A percentile compares a stretch with the other conserved stretches of the same genome.
These are phyloP conservation scores for Phalacrocorax aristotelis DNA, from an alignment of 2,113 vertebrate genomes.

Conservation along the genomic window DNA sequence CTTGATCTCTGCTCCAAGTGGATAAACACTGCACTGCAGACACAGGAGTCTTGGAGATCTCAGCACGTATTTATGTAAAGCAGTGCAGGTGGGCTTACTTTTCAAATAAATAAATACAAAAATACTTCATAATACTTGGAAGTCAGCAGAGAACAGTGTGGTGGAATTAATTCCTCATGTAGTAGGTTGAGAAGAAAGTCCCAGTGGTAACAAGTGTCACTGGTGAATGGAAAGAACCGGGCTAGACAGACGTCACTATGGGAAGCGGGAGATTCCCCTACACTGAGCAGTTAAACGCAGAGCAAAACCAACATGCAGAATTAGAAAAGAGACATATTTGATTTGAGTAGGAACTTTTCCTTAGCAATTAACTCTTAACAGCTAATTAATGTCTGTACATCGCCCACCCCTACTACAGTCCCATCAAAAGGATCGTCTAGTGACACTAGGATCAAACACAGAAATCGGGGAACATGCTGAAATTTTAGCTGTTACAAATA, in stretches of 20 bases:
- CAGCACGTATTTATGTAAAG: not conserved
- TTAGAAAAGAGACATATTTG: not conserved
- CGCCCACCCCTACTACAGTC: not conserved
- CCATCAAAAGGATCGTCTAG: not conserved
- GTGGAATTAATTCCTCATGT: not conserved
- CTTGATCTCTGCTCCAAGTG: not conserved
- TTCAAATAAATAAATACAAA: slow-evolving; percentile 29
- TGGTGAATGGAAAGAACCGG: not conserved
- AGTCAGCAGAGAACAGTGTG: not conserved
- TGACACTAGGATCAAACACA: not conserved
- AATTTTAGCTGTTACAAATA: not conserved
- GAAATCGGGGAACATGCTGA: not conserved
- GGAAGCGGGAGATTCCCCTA: not conserved
- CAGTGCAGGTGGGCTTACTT: slow-evolving; percentile 18
- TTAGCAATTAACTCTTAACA: not conserved
- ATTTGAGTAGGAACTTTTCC: not conserved
- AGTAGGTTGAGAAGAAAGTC: not conserved
- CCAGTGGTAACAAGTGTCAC: not conserved
- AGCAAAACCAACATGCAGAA: not conserved
- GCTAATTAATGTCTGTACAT: not conserved
- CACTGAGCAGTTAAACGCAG: not conserved
- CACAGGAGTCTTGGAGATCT: not conserved
- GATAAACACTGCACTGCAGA: slow-evolving; percentile 5
- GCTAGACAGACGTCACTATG: not conserved
- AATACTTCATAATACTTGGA: not conserved